Conservation (phyloP, 2,888 invertebrate species). For the Chrysomela aeneicollis region DNA sequence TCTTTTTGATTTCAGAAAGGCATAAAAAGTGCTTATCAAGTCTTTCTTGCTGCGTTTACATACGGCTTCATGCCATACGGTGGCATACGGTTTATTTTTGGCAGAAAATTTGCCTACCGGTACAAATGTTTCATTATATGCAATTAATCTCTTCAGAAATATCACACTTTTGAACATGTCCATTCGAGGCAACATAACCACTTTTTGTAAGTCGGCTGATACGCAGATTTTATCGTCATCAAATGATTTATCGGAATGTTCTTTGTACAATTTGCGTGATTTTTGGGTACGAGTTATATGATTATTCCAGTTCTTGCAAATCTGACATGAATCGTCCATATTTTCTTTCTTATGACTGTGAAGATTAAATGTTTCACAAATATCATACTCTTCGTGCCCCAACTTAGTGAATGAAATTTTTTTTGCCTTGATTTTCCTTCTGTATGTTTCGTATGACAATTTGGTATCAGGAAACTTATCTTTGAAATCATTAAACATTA, state of each 20-base stretch:
- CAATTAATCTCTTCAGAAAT: constrained; percentile 14
- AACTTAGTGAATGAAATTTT: constrained; percentile 13
- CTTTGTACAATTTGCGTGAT: too few relatives aligned
- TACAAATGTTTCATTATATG: constrained; percentile 22
- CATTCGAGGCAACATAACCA: constrained; percentile 8
- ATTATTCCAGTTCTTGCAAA: constrained; percentile 12
- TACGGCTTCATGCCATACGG: constrained; percentile 25
- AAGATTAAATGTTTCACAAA: constrained; percentile 15
- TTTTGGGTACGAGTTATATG: constrained; percentile 17
- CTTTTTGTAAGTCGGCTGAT: constrained; percentile 14
- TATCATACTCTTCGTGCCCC: constrained; percentile 15
- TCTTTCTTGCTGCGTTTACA: constrained; percentile 23
- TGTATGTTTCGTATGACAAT: constrained; percentile 21
- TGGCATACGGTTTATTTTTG: constrained; percentile 21
- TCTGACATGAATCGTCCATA: constrained; percentile 8
- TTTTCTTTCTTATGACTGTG: constrained; percentile 14
- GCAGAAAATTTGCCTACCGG: constrained; percentile 15
- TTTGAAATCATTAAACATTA: constrained; percentile 22
- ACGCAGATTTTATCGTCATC: constrained; percentile 15
- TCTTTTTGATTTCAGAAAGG: constrained; percentile 22
- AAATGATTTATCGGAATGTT: constrained; percentile 9
- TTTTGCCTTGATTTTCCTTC: constrained; percentile 7
- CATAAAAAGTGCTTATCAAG: constrained; percentile 17
- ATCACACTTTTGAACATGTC: constrained; percentile 11
- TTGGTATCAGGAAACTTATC: constrained; percentile 20